These are phyloP conservation scores for Pocillopora damicornis DNA, from an alignment of 64 coral and sea anemone species.

Conservation along the genomic window DNA sequence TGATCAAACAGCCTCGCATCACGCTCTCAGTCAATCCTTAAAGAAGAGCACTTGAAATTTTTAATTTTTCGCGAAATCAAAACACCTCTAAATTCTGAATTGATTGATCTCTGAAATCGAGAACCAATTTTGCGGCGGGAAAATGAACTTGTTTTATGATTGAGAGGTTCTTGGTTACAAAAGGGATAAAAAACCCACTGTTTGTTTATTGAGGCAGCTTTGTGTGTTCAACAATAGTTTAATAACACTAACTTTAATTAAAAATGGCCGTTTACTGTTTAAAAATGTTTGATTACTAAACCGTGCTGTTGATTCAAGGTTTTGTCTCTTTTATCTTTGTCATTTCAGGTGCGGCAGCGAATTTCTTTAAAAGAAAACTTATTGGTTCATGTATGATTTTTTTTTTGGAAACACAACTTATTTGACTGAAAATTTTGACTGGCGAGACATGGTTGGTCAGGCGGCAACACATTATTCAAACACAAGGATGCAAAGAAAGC, in stretches of 20 bases:
- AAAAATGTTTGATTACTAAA: slow-evolving; percentile 95
- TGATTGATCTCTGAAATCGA: neutral
- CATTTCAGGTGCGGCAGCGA: slow-evolving; percentile 72
- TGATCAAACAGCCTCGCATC: slow-evolving; percentile 50
- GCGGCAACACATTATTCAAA: neutral
- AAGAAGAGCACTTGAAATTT: slow-evolving; percentile 49
- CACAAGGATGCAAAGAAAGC: slow-evolving; percentile 11
- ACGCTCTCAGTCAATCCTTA: slow-evolving; percentile 46
- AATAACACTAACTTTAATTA: slow-evolving; percentile 99
- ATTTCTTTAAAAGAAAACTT: slow-evolving; percentile 10
- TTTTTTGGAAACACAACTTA: slow-evolving; percentile 19
- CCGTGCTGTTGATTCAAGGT: slow-evolving; percentile 67
- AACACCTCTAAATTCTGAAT: neutral
- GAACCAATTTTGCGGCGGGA: slow-evolving; percentile 27
- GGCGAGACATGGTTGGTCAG: neutral
- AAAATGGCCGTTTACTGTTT: slow-evolving; percentile 97
- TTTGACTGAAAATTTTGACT: slow-evolving; percentile 25
- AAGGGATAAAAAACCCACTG: slow-evolving; percentile 70
- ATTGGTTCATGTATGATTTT: slow-evolving; percentile 13
- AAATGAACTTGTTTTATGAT: slow-evolving; percentile 26
- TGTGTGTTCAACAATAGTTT: slow-evolving; percentile 98
- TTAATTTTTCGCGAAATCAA: slow-evolving; percentile 33
- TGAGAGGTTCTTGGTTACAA: slow-evolving; percentile 53
- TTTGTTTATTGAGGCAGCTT: slow-evolving; percentile 89
- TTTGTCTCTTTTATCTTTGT: slow-evolving; percentile 79